phyloP scores from a whole-genome alignment of 35 echinoderm and acorn worm genomes.

The Lytechinus pictus region DNA sequence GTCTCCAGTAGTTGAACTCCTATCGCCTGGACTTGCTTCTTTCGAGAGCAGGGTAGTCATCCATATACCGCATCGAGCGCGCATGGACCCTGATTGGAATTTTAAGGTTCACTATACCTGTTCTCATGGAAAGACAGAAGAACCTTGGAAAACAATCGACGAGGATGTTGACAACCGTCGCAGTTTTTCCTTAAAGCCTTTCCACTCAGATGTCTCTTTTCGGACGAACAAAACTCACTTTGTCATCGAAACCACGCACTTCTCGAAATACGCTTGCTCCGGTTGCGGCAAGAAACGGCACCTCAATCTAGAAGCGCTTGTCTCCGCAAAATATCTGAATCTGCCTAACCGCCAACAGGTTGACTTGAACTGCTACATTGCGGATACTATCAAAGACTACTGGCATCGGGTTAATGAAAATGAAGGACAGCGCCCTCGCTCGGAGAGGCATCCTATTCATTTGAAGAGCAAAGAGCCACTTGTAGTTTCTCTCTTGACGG shows the following conservation, averaged over 20 bases:
- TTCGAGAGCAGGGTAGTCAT: conserved; percentile 24
- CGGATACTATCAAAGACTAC: conserved; percentile 61
- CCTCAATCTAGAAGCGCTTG: conserved; percentile 48
- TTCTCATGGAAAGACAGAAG: background rate
- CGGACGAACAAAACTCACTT: conserved; percentile 24
- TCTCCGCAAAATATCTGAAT: conserved; percentile 39
- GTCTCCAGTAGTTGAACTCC: conserved; percentile 37
- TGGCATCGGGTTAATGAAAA: conserved; percentile 3
- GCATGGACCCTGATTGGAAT: conserved; percentile 41
- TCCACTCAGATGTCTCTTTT: background rate
- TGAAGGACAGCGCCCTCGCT: conserved; percentile 14
- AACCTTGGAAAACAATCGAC: background rate
- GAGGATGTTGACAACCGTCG: background rate
- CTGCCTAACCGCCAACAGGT: background rate
- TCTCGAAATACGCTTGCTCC: conserved; percentile 57
- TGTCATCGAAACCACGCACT: conserved; percentile 50
- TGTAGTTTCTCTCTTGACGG: background rate
- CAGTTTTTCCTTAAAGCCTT: background rate
- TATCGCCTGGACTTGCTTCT: conserved; percentile 37
- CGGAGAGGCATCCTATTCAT: conserved; percentile 24
- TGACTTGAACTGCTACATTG: conserved; percentile 54
- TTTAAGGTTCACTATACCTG: conserved; percentile 48
- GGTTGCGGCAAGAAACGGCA: conserved; percentile 56
- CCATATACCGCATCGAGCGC: conserved; percentile 47
- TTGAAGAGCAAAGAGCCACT: conserved; percentile 26